Evolutionary conservation across 2,888 invertebrate genomes (phyloP).

Genomic region (Xylocampa areola): DNA sequence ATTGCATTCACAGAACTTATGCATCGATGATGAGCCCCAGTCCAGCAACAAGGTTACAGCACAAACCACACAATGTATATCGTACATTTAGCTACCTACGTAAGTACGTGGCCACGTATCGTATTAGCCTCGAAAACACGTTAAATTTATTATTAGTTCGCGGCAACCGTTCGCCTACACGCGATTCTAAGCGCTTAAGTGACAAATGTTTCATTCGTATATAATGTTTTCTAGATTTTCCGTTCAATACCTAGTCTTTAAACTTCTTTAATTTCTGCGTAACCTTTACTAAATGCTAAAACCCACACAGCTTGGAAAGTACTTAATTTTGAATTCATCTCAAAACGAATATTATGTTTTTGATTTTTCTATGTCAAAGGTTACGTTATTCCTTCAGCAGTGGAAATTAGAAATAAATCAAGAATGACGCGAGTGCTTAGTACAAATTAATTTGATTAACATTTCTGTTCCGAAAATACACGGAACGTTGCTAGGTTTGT

Average conservation of each 20-base stretch:
- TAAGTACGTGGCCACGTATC: constrained; percentile 1
- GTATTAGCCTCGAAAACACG: constrained; percentile 34
- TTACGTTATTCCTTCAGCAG: constrained; percentile 22
- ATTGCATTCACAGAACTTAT: constrained; percentile 73
- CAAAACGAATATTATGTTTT: no score
- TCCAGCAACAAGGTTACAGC: constrained; percentile 36
- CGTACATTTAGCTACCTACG: background rate
- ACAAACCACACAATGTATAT: constrained; percentile 22
- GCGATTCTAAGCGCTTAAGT: constrained; percentile 23
- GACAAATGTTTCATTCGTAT: constrained; percentile 18
- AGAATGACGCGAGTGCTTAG: constrained; percentile 34
- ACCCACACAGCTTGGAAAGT: constrained; percentile 12
- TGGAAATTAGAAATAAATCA: constrained; percentile 48
- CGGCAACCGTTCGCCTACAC: constrained; percentile 33
- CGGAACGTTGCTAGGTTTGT: constrained; percentile 20
- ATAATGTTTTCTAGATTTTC: constrained; percentile 24
- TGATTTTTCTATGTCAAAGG: no score
- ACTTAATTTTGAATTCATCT: constrained; percentile 18
- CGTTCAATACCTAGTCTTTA: background rate
- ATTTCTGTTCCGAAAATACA: constrained; percentile 29
- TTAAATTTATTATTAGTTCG: constrained; percentile 50
- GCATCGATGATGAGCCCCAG: constrained; percentile 67
- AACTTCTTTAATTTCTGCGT: background rate
- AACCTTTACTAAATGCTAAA: background rate
- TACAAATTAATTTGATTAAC: constrained; percentile 38